Base-by-base conservation (phyloP, 2,888 invertebrate species). In the Chrysopilus asiliformis region DNA sequence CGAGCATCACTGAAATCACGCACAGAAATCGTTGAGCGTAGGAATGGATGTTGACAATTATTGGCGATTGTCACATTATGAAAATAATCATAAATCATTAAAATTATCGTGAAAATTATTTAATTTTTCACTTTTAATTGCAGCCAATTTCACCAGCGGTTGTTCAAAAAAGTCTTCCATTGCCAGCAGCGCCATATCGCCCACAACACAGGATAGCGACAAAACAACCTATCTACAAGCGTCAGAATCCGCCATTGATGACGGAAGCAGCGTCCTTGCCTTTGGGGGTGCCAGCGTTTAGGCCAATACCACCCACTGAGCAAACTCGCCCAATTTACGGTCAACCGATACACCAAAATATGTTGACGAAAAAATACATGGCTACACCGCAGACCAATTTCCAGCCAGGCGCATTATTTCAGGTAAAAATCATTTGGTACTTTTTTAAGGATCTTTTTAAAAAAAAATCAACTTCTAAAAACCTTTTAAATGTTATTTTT, bases 241-340 rank as follows among this genome's bases (percentile, higher is more conserved):
- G 10, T 12, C 28, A 35, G 9, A 36, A 29, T 17, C 26, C 36
- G 19, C 40, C 40, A 35, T 45, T 38, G 2, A 59, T 64, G 60
- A 58, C 71, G 10, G 62, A 71, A 56, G 71, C 69, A 2, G 68
- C 70, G 34, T 69, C 71, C 1, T 55, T 70, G 48, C 67, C 68
- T 3, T 62, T 72, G 60, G 72, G 72, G 7, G 74, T 86, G 7
- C 86, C 86, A 20, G 76, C 82, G 0, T 86, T 86, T 60, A 79
- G 72, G 53, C 85, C 85, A 0, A 68, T 85, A 44, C 82, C 84
- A 28, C 72, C 77, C n/a, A n/a, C n/a, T n/a, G n/a, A n/a, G n/a
- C n/a, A n/a, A n/a, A n/a, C n/a, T n/a, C n/a, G n/a, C n/a, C n/a
- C n/a, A n/a, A n/a, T n/a, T n/a, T n/a, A n/a, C n/a, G n/a, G n/a